A percentile compares a stretch with the other conserved stretches of the same genome.
phyloP scores from a whole-genome alignment of 2,888 invertebrate species.

The Athrips mouffetella region DNA sequence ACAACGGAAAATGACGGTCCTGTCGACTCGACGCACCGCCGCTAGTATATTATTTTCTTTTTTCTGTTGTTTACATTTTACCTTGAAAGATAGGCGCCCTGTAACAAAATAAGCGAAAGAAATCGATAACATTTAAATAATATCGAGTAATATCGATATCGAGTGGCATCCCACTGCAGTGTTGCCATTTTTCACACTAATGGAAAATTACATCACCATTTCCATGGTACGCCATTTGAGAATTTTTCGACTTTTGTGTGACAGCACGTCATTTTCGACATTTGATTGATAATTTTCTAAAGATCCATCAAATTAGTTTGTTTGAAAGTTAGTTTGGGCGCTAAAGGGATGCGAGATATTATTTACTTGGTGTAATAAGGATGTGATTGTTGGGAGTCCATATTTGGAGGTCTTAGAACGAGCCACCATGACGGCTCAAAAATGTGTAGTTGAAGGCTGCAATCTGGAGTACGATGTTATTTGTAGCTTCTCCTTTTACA shows the following conservation, averaged over 20 bases:
- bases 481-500: conserved; percentile 75
- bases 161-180: conserved; percentile 22
- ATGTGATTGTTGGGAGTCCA: conserved; percentile 64
- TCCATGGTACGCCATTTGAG: conserved; percentile 74
- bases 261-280: conserved; percentile 78
- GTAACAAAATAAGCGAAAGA: too few species aligned
- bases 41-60: too few species aligned
- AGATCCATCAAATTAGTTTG: conserved; percentile 77
- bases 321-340: conserved; percentile 75
- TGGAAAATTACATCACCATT: conserved; percentile 72
- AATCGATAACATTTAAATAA: too few species aligned
- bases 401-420: conserved; percentile 49
- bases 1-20: too few species aligned
- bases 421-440: conserved; percentile 64
- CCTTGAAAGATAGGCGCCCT: too few species aligned
- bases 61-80: too few species aligned
- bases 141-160: background rate
- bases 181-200: conserved; percentile 52
- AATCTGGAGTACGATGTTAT: conserved; percentile 72
- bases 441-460: conserved; percentile 75
- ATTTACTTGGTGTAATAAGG: conserved; percentile 47
- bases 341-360: conserved; percentile 66
- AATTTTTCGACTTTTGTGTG: conserved; percentile 75
- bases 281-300: conserved; percentile 78
- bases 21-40: too few species aligned